Evolutionary conservation across 2,113 vertebrate species (phyloP), one percentile per base, ranked within the genome.

Genomic region (Oryzias woworae): DNA sequence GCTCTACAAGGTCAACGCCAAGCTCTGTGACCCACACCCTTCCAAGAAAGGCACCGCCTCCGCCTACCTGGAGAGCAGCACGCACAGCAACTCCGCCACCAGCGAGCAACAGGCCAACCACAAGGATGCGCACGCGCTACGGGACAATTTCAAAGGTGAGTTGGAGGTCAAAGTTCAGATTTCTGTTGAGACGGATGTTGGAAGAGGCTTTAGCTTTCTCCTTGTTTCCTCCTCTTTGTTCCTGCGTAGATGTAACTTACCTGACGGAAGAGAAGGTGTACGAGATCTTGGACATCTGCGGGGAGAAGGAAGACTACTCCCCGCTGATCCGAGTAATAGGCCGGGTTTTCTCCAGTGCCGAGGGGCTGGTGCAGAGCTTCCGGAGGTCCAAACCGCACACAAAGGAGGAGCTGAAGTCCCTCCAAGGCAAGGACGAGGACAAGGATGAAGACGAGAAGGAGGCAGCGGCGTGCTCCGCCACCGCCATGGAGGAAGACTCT

Each of bases 371-470:
- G 53, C 94, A 95, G 87, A 99, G 97, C 85, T 99, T 99, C 85
- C 91, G 96, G 45, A 94, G 95, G 82, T 92, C 94, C 60, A 96
- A 95, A 61, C 94, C 96, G 8, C 96, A 96, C 74, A 97, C 96
- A 16, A 99, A 99, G 88, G 97, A 99, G 85, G 96, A 99, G 82
- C 92, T 98, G 31, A 99, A 99, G 82, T 97, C 97, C 41, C 94
- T 98, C 62, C 97, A 99, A 81, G 95, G 90, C 61, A 98, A 98
- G 73, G 97, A 98, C 28, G 97, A 99, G 87, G 96, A 98, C 85
- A 99, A 99, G 71, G 97, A 98, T 45, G 96, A 99, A 84, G 96
- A 99, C 18, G 98, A 98, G 85, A 96, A 99, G 80, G 97, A 99
- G 87, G 94, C 94, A 0, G 85, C 86, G 0, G 81, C 87, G 6